Conservation (phyloP, 2,888 invertebrate species). For the Rhopalosiphum nymphaeae region DNA sequence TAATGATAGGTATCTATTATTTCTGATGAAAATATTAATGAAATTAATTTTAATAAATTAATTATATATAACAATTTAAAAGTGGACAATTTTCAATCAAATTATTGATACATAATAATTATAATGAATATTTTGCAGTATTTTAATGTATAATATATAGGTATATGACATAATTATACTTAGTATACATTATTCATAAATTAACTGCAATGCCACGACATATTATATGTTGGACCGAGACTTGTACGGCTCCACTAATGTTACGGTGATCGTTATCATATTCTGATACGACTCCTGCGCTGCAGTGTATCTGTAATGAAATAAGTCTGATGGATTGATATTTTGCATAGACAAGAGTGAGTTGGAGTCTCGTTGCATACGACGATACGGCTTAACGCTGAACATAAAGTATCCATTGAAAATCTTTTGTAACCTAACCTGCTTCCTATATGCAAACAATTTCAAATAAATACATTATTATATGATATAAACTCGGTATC, state of each 20-base stretch:
- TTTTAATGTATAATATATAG: background rate
- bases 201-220: background rate
- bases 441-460: background rate
- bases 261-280: background rate
- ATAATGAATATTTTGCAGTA: background rate
- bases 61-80: too few relatives aligned
- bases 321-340: constrained; percentile 8
- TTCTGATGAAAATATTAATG: too few relatives aligned
- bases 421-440: background rate
- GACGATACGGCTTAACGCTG: background rate
- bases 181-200: background rate
- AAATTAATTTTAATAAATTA: too few relatives aligned
- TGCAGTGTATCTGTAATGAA: background rate
- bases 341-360: background rate
- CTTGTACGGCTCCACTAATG: background rate
- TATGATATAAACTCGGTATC: background rate
- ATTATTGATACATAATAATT: background rate
- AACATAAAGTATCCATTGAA: constrained; percentile 47
- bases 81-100: too few relatives aligned
- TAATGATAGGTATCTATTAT: too few relatives aligned
- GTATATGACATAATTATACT: background rate
- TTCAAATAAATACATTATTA: background rate
- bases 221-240: background rate
- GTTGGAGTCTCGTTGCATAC: background rate
- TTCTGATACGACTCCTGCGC: background rate